Evolutionary conservation across 1,140 invertebrate genomes (phyloP).

Genomic region (Zaprionus ghesquierei): DNA sequence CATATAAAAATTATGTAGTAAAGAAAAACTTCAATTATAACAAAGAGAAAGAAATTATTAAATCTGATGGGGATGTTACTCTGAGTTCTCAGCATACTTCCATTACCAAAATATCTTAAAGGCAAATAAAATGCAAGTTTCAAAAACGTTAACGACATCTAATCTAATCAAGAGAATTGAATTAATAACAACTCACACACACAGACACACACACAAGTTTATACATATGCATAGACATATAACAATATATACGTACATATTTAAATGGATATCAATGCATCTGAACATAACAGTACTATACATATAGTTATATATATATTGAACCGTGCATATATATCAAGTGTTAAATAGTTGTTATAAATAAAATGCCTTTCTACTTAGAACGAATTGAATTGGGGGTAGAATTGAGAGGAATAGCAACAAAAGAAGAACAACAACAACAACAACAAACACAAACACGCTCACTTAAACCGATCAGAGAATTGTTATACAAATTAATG

Average conservation of each 20-base stretch:
- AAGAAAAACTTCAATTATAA: not conserved
- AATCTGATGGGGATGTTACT: not conserved
- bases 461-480: slow-evolving; percentile 33
- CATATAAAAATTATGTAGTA: slow-evolving; percentile 16
- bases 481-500: slow-evolving; percentile 68
- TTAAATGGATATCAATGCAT: slow-evolving; percentile 42
- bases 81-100: slow-evolving; percentile 21
- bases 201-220: slow-evolving; percentile 6
- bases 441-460: slow-evolving; percentile 12
- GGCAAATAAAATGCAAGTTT: not conserved
- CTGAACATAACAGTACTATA: slow-evolving; percentile 42
- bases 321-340: slow-evolving; percentile 52
- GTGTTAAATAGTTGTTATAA: slow-evolving; percentile 77
- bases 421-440: slow-evolving; percentile 17
- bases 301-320: slow-evolving; percentile 12
- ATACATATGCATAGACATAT: slow-evolving; percentile 20
- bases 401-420: slow-evolving; percentile 20
- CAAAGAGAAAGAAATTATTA: not conserved
- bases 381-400: not conserved
- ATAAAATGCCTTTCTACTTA: slow-evolving; percentile 25
- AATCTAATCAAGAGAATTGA: not conserved
- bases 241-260: slow-evolving; percentile 40
- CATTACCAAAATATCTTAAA: slow-evolving; percentile 15
- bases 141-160: not conserved
- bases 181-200: slow-evolving; percentile 15